Evolutionary conservation across 2,888 invertebrate species (phyloP).

Genomic region (Polydrusus cervinus): DNA sequence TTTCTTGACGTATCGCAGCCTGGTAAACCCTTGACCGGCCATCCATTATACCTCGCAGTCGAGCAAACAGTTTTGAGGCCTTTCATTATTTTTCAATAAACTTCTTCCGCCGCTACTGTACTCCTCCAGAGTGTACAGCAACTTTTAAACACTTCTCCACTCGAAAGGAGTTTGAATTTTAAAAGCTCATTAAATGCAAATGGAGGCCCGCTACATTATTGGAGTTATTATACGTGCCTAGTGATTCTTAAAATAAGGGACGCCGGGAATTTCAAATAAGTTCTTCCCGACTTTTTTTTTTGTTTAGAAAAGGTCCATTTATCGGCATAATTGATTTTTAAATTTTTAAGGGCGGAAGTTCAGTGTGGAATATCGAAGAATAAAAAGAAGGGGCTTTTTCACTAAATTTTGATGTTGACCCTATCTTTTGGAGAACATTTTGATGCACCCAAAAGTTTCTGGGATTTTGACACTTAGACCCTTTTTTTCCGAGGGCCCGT

Average conservation of each 20-base stretch:
- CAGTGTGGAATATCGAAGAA: background rate
- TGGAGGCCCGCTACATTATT: constrained; percentile 53
- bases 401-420: no score
- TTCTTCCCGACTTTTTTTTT: constrained; percentile 22
- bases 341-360: constrained; percentile 3
- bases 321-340: constrained; percentile 28
- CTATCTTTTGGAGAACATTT: no score
- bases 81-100: background rate
- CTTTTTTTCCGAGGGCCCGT: no score
- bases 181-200: constrained; percentile 64
- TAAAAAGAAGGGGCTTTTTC: no score
- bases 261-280: constrained; percentile 40
- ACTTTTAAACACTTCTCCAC: constrained; percentile 48
- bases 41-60: no score
- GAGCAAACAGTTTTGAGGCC: background rate
- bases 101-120: constrained; percentile 2
- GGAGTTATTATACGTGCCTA: constrained; percentile 49
- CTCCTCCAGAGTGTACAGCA: constrained; percentile 22
- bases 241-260: constrained; percentile 48
- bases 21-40: no score
- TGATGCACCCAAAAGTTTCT: no score
- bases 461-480: no score
- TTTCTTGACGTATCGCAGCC: no score
- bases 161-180: constrained; percentile 61
- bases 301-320: constrained; percentile 27